phyloP scores from a whole-genome alignment of 2,797 vertebrate species.

The Chelon auratus region DNA sequence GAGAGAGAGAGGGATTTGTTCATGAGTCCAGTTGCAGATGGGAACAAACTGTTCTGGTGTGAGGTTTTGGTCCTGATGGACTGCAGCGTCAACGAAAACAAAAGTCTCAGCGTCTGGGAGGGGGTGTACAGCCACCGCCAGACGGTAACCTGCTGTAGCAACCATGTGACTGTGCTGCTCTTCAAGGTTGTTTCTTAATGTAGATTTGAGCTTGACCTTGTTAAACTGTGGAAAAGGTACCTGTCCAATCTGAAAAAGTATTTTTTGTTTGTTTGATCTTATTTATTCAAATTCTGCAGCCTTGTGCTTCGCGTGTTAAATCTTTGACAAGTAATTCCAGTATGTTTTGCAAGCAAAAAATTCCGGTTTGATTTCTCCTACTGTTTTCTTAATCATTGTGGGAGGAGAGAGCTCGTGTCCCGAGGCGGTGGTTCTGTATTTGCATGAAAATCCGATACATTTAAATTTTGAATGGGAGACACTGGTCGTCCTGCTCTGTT shows the following conservation, averaged over 20 bases:
- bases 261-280: no score
- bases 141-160: no score
- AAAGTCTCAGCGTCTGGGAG: no score
- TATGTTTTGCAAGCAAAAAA: neutral
- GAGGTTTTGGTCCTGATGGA: no score
- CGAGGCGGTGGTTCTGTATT: constrained; percentile 12
- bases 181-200: neutral
- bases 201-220: neutral
- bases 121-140: no score
- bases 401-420: constrained; percentile 1
- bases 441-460: constrained; percentile 19
- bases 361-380: neutral
- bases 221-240: neutral
- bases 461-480: neutral
- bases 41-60: no score
- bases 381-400: neutral
- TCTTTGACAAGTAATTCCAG: neutral
- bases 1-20: no score
- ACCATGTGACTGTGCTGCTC: no score
- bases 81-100: no score
- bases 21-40: no score
- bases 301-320: neutral
- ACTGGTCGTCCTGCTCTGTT: neutral
- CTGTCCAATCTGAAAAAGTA: neutral
- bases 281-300: no score